Evolutionary conservation across 2,888 invertebrate genomes (phyloP).

Genomic region (Hypena proboscidalis): DNA sequence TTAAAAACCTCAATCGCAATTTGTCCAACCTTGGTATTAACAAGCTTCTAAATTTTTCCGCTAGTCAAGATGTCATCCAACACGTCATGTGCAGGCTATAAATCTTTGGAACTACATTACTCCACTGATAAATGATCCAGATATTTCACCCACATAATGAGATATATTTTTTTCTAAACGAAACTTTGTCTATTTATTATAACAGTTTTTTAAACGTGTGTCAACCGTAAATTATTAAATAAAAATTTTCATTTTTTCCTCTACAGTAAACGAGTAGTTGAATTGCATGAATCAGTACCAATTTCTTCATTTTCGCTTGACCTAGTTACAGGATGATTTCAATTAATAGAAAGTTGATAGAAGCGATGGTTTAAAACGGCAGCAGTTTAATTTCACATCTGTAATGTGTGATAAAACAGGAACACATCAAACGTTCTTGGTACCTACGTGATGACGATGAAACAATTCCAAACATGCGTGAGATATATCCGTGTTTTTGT

Average conservation of each 20-base stretch:
- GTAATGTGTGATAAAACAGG: constrained; percentile 28
- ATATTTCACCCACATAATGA: constrained; percentile 16
- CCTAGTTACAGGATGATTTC: constrained; percentile 25
- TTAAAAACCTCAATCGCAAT: too few relatives aligned
- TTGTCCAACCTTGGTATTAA: too few relatives aligned
- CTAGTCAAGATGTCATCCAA: too few relatives aligned
- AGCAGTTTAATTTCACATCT: constrained; percentile 25
- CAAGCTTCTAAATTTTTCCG: too few relatives aligned
- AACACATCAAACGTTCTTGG: constrained; percentile 35
- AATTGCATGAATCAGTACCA: constrained; percentile 13
- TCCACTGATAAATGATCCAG: constrained; percentile 4
- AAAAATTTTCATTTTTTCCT: constrained; percentile 23
- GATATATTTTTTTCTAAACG: constrained; percentile 13
- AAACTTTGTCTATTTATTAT: constrained; percentile 11
- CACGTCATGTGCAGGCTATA: too few relatives aligned
- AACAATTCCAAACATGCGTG: too few relatives aligned
- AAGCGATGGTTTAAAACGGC: constrained; percentile 35
- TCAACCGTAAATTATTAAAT: constrained; percentile 14
- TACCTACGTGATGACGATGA: constrained; percentile 13
- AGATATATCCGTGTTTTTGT: too few relatives aligned
- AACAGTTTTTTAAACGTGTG: constrained; percentile 14
- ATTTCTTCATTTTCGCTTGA: constrained; percentile 29
- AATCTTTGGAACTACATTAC: background rate
- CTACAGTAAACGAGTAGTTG: constrained; percentile 29
- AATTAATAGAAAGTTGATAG: constrained; percentile 34